phyloP scores from a whole-genome alignment of 2,797 vertebrate genomes.

The Pterois miles region DNA sequence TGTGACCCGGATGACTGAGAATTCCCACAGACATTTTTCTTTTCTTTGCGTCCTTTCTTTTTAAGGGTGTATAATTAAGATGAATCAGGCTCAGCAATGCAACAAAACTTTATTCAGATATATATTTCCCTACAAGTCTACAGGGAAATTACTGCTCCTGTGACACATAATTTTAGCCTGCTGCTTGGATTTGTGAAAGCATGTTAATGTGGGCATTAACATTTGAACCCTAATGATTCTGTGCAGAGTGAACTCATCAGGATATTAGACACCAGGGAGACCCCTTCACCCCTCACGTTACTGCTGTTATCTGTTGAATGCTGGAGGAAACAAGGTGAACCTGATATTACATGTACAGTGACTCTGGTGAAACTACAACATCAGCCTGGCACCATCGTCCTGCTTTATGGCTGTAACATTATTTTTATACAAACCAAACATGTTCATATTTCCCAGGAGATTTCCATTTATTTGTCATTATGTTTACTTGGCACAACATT shows the following conservation, averaged over 20 bases:
- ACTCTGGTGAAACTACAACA: conserved; percentile 1
- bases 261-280: conserved; percentile 56
- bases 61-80: conserved; percentile 18
- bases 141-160: conserved; percentile 57
- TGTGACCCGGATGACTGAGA: conserved; percentile 10
- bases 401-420: conserved; percentile 31
- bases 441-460: conserved; percentile 44
- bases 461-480: conserved; percentile 46
- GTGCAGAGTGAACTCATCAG: conserved; percentile 66
- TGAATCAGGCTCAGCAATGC: conserved; percentile 40
- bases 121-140: conserved; percentile 35
- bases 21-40: neutral
- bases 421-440: conserved; percentile 27
- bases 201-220: conserved; percentile 77
- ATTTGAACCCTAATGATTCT: conserved; percentile 72
- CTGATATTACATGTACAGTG: neutral
- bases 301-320: conserved; percentile 42
- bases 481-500: conserved; percentile 41
- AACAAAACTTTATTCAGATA: conserved; percentile 32
- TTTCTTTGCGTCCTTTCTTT: neutral
- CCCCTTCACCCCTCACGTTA: conserved; percentile 20
- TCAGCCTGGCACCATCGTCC: neutral
- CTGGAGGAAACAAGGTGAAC: conserved; percentile 34
- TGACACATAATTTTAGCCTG: conserved; percentile 56
- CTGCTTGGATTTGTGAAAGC: conserved; percentile 54